Evolutionary conservation across 2,797 vertebrate species (phyloP).

Genomic region (Cyprinella venusta): DNA sequence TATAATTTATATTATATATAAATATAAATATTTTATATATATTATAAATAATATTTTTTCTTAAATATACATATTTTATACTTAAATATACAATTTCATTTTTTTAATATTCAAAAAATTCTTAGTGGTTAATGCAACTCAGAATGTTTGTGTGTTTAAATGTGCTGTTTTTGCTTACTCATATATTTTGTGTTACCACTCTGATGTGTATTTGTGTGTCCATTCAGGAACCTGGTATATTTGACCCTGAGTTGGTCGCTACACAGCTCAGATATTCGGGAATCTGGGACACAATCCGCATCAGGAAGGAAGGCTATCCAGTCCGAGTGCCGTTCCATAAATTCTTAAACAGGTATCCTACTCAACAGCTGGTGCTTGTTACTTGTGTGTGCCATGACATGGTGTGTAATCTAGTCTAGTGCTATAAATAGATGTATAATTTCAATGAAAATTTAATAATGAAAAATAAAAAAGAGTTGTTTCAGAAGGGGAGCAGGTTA

Average conservation of each 20-base stretch:
- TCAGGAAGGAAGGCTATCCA: conserved; percentile 93
- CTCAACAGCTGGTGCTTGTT: conserved; percentile 22
- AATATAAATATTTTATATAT: too few species aligned
- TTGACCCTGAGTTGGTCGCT: conserved; percentile 87
- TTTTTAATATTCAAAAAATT: not conserved
- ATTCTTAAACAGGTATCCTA: conserved; percentile 87
- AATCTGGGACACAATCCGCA: conserved; percentile 92
- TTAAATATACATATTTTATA: too few species aligned
- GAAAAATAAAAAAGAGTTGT: too few species aligned
- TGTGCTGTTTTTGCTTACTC: too few species aligned
- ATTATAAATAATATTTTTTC: too few species aligned
- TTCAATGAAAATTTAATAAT: too few species aligned
- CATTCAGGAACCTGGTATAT: conserved; percentile 85
- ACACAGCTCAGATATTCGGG: conserved; percentile 90
- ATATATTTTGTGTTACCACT: not conserved
- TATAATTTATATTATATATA: too few species aligned
- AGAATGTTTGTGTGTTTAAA: not conserved
- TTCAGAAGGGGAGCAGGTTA: too few species aligned
- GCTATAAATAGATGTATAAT: conserved; percentile 19
- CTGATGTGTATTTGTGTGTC: conserved; percentile 14
- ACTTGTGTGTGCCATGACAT: conserved; percentile 6
- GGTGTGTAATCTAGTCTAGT: not conserved
- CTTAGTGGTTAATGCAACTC: not conserved
- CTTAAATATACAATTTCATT: too few species aligned
- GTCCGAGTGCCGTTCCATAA: conserved; percentile 86